A percentile compares a stretch with the other conserved stretches of the same genome.
Evolutionary conservation across 2,113 vertebrate genomes (phyloP).

Genomic region (Callospermophilus lateralis): DNA sequence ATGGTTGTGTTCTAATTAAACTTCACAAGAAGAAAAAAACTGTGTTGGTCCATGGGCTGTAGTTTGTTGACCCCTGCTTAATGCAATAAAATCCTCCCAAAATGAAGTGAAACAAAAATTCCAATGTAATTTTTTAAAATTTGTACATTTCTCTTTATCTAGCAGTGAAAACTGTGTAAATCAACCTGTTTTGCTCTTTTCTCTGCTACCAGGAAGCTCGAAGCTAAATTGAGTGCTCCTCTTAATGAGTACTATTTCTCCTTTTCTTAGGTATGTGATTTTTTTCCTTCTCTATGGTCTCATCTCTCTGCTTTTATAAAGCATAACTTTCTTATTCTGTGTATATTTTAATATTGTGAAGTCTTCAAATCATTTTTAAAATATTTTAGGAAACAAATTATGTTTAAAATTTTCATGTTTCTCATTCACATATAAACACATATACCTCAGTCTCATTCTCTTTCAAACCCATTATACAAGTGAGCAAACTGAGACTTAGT

Average conservation of each 20-base stretch:
- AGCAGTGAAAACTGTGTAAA: background rate
- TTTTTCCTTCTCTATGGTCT: background rate
- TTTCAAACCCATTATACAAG: slow-evolving; percentile 4
- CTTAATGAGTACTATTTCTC: background rate
- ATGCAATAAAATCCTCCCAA: background rate
- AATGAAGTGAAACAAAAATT: background rate
- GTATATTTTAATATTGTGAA: background rate
- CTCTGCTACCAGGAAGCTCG: slow-evolving; percentile 33
- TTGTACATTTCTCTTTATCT: background rate
- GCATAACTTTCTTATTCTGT: background rate
- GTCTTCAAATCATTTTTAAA: background rate
- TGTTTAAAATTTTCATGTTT: slow-evolving; percentile 15
- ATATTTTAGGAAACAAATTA: background rate
- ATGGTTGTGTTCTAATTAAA: background rate
- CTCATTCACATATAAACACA: background rate
- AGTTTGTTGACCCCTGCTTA: background rate
- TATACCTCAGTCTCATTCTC: background rate
- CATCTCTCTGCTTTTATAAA: background rate
- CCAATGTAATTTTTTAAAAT: background rate
- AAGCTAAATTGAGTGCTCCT: background rate
- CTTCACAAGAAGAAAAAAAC: background rate
- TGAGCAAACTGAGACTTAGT: background rate
- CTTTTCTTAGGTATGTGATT: background rate
- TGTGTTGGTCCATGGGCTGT: background rate
- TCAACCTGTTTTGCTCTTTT: background rate